Base-by-base conservation (phyloP, 2,888 invertebrate species). In the Cheilosia scutellata region DNA sequence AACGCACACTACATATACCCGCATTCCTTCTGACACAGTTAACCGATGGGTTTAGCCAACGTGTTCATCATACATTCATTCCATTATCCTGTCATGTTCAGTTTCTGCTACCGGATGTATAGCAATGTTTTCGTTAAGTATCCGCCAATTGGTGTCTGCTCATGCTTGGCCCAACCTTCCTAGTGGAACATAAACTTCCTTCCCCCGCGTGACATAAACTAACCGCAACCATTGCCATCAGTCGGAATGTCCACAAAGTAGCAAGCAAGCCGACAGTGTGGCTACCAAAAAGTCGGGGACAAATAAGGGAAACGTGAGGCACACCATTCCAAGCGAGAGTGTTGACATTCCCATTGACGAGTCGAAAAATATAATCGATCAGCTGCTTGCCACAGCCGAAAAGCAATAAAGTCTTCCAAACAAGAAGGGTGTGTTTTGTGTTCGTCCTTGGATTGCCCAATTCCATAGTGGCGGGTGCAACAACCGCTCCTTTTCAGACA, bases 41-140 rank as follows among this genome's bases (percentile, higher is more conserved):
- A 70, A 68, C 70, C 58, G 51, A 75, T 62, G 60, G 40, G 49
- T 75, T 63, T 33, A 63, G 71, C 70, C 82, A 75, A 29, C 44
- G 51, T 47, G 51, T 47, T 60, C 68, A 62, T 74, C 62, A 60
- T 47, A 55, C 68, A 57, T 68, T 68, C 63, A 47, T 29, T 75
- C 70, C 68, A 75, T 75, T 84, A 75, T 51, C 66, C 74, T 57
- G 75, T 65, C 68, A 74, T 78, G 78, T 78, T 74, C 62, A 55
- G 66, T 53, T 82, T 58, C 60, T 75, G 62, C 40, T 40, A 78
- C 74, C 42, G 83, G 74, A 78, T 25, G 49, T 53, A n/a, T n/a
- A 37, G 71, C 31, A 47, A 72, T 77, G 82, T 66, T 66, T 82
- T 78, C 66, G 72, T 60, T 27, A 55, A 72, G 71, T 66, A 60